These are phyloP conservation scores for Hirtodrosophila alboralis DNA, from an alignment of 2,888 invertebrate genomes.

Conservation along the genomic window DNA sequence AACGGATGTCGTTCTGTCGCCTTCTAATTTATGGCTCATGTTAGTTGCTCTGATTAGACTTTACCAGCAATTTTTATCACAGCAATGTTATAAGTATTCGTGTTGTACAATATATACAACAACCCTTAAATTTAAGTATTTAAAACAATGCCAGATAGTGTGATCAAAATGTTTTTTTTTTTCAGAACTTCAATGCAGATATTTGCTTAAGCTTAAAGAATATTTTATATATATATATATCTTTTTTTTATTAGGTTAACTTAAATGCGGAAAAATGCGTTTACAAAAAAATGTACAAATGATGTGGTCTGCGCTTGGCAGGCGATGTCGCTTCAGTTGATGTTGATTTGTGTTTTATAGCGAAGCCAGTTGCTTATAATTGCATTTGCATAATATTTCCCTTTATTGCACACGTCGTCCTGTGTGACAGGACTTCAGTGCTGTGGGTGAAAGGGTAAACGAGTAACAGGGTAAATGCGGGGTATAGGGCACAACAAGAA, in stretches of 20 bases:
- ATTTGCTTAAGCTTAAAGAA: background rate
- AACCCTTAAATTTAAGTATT: conserved; percentile 29
- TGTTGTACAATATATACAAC: background rate
- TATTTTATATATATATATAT: conserved; percentile 36
- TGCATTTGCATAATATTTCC: conserved; percentile 80
- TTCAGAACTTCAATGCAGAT: background rate
- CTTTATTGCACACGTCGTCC: conserved; percentile 75
- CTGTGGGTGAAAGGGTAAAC: background rate
- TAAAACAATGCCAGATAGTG: background rate
- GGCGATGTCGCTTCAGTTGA: conserved; percentile 27
- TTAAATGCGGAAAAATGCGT: conserved; percentile 1
- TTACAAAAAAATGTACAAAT: conserved; percentile 2
- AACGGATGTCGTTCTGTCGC: conserved; percentile 68
- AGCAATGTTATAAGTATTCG: conserved; percentile 27
- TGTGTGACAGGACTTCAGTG: conserved; percentile 66
- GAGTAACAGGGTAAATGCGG: too few species aligned
- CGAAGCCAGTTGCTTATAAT: conserved; percentile 69
- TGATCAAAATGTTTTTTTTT: too few species aligned
- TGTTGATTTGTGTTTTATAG: conserved; percentile 36
- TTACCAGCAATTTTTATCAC: conserved; percentile 59
- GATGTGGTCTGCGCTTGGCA: conserved; percentile 47
- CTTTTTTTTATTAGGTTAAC: conserved; percentile 50
- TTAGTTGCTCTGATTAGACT: conserved; percentile 74
- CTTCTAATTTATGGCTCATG: conserved; percentile 76
- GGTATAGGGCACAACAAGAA: background rate